A percentile compares a stretch with the other conserved stretches of the same genome.
Evolutionary conservation across 2,113 vertebrate species (phyloP).

Genomic region (Theropithecus gelada): DNA sequence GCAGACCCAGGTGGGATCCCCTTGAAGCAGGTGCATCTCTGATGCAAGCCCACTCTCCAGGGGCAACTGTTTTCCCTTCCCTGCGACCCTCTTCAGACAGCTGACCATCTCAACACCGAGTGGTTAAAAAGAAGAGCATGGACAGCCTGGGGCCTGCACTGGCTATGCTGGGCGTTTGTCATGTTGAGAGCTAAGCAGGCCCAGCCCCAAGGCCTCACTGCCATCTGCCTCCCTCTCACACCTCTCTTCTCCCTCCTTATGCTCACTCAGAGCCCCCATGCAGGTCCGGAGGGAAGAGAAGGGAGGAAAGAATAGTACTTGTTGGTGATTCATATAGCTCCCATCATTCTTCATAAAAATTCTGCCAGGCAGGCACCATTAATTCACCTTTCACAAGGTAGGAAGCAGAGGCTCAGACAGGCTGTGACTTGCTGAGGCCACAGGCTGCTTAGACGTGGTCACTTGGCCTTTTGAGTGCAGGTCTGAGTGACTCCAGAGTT

Average conservation of each 20-base stretch:
- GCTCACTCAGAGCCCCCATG: rapidly evolving
- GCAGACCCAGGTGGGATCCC: not conserved
- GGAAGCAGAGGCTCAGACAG: not conserved
- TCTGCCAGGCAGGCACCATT: not conserved
- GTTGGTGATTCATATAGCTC: not conserved
- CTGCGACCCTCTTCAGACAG: not conserved
- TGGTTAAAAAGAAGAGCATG: not conserved
- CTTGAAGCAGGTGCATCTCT: not conserved
- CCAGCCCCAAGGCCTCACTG: not conserved
- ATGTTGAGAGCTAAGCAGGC: not conserved
- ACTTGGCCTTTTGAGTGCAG: not conserved
- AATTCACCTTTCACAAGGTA: not conserved
- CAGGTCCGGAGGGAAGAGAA: not conserved
- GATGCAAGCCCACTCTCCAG: not conserved
- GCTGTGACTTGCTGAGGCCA: not conserved
- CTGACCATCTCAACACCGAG: not conserved
- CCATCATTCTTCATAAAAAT: not conserved
- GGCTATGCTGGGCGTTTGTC: not conserved
- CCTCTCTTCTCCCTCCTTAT: not conserved
- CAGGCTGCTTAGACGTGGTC: rapidly evolving
- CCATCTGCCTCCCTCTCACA: not conserved
- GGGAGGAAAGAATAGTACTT: not conserved
- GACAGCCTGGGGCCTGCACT: not conserved
- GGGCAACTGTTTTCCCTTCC: not conserved
- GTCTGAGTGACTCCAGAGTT: not conserved